Base-by-base conservation (phyloP, 1,140 invertebrate species). In the Hyles vespertilio region DNA sequence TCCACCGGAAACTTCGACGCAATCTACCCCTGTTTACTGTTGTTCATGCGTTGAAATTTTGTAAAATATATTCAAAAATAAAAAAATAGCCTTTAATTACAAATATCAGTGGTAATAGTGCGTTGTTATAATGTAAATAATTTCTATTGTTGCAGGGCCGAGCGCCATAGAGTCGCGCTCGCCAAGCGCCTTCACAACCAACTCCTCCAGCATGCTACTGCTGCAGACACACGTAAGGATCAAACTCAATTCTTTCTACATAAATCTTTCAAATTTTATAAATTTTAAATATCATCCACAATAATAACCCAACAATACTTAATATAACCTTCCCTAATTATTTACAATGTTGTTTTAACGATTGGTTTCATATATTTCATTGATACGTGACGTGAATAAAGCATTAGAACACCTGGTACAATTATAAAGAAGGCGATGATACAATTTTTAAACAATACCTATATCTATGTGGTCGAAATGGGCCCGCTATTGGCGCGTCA, bases 181-280 rank as follows among this genome's bases (percentile, higher is more conserved):
- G 77, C 81, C 83, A 81, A 88, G 80, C 79, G 81, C 77, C 74
- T 86, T 80, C 69, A 67, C 79, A 69, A 63, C 84, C 63, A 86
- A 79, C 77, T 78, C 88, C 69, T 84, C 88, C 88, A 90, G 88
- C 79, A 89, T 90, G 88, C 89, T 90, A 84, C 89, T 90, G 84
- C 88, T 90, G 86, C 89, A 90, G 81, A 89, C 89, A 84, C 89
- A 90, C 77, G 89, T 90, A 75, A 85, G 78, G 79, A 72, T 49
- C 43, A 36, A 36, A 7, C 7, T 10, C 11, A 12, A 32, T 22
- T 48, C 9, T 56, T 51, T 44, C 6, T 22, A 22, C 7, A 49
- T 49, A 7, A 11, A 11, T n/a, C 9, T 7, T 49, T n/a, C 12
- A 49, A 49, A 11, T 49, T 49, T 49, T 22, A 49, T 10, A 11